Conservation (phyloP, 2,113 vertebrate species). For the Pongo abelii region DNA sequence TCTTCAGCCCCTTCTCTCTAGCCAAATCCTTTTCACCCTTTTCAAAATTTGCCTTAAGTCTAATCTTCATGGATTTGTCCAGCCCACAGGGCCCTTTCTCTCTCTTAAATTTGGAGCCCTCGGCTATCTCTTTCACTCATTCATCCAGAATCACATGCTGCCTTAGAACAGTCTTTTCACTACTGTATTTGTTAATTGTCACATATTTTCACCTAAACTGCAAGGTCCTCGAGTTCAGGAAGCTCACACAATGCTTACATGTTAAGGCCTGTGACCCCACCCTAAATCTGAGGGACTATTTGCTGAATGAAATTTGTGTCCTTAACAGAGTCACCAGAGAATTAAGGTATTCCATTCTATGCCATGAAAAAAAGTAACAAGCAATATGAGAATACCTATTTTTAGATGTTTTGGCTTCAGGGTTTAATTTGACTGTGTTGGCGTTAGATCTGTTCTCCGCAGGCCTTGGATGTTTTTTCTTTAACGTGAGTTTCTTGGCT, state of each 20-base stretch:
- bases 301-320: background rate
- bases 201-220: background rate
- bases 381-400: background rate
- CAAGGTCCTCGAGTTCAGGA: background rate
- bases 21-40: background rate
- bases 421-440: constrained; percentile 18
- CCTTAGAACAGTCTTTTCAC: background rate
- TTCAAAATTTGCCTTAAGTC: background rate
- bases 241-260: background rate
- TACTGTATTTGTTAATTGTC: background rate
- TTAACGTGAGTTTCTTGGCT: constrained; percentile 27
- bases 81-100: background rate
- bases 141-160: background rate
- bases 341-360: constrained; percentile 11
- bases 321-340: background rate
- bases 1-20: background rate
- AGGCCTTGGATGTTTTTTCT: background rate
- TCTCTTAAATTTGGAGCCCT: background rate
- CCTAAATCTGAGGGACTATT: background rate
- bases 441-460: constrained; percentile 5
- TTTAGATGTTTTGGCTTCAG: constrained; percentile 47
- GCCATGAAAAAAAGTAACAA: background rate
- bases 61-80: background rate
- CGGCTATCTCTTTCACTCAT: background rate
- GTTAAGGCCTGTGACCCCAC: background rate